A percentile compares a stretch with the other conserved stretches of the same genome.
Evolutionary conservation across 2,888 invertebrate species (phyloP).

Genomic region (Pasiphila rectangulata): DNA sequence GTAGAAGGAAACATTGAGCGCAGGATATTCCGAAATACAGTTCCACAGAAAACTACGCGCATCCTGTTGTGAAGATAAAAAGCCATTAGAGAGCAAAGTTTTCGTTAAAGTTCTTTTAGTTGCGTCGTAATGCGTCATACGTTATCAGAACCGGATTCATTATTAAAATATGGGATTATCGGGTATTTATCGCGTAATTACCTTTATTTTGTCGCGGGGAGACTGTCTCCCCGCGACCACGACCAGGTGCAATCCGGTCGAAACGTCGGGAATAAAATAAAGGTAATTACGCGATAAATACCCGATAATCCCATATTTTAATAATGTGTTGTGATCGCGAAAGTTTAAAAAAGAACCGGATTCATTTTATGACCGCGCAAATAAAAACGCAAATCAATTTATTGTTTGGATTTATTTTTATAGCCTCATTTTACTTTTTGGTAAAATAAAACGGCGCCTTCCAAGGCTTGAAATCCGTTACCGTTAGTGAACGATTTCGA

Average conservation of each 20-base stretch:
- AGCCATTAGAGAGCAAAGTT: conserved; percentile 2
- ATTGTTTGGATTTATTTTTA: background rate
- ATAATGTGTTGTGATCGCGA: too few species aligned
- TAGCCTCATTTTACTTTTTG: too few species aligned
- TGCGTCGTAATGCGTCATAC: conserved; percentile 3
- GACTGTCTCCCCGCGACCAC: too few species aligned
- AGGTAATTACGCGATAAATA: too few species aligned
- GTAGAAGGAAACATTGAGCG: conserved; percentile 33
- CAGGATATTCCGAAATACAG: conserved; percentile 57
- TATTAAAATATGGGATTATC: too few species aligned
- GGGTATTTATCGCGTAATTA: too few species aligned
- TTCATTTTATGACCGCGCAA: conserved; percentile 12
- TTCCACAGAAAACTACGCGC: conserved; percentile 48
- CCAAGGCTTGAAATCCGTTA: conserved; percentile 7
- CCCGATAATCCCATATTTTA: too few species aligned
- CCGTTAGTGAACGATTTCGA: conserved; percentile 13
- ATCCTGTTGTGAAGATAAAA: conserved; percentile 41
- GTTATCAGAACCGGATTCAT: conserved; percentile 10
- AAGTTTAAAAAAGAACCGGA: too few species aligned
- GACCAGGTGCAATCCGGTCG: too few species aligned
- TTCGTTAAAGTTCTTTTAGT: conserved; percentile 7
- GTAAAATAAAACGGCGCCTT: too few species aligned
- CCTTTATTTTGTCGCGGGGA: too few species aligned
- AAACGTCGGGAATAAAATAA: too few species aligned
- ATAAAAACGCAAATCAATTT: conserved; percentile 8